phyloP scores from a whole-genome alignment of 1,140 invertebrate genomes.

The Rhyzopertha dominica region DNA sequence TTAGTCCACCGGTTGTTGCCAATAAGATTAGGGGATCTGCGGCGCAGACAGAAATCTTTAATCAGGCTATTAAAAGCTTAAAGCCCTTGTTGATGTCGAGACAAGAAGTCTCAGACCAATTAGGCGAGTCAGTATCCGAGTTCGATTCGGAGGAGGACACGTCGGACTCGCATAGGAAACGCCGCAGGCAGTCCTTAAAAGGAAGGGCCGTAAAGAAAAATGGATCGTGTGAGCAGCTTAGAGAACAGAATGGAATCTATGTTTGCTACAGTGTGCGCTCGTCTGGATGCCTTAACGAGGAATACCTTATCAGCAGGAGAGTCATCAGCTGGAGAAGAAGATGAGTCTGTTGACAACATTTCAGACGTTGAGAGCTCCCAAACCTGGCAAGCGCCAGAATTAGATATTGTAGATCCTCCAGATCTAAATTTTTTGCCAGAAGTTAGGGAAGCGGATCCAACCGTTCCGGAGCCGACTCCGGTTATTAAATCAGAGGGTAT shows the following conservation, averaged over 20 bases:
- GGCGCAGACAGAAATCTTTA: neutral
- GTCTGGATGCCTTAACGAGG: neutral
- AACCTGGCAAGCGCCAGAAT: neutral
- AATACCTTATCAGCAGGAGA: neutral
- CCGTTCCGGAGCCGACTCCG: neutral
- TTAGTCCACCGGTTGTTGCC: neutral
- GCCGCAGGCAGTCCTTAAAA: too few relatives aligned
- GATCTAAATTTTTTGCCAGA: neutral
- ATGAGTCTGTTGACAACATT: neutral
- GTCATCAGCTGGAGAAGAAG: too few relatives aligned
- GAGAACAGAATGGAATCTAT: neutral
- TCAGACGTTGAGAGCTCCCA: slow-evolving; percentile 1
- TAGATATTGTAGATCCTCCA: neutral
- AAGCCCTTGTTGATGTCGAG: neutral
- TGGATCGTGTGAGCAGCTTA: neutral
- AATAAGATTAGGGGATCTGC: slow-evolving; percentile 1
- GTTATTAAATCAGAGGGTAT: slow-evolving; percentile 1
- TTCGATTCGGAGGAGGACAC: neutral
- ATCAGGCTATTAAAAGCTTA: neutral
- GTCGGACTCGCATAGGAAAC: neutral
- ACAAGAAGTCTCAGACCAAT: neutral
- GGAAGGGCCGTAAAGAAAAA: too few relatives aligned
- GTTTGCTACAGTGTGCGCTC: neutral
- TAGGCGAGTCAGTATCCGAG: neutral
- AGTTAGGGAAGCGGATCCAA: neutral